Percentiles rank a stretch among this genome's conserved stretches.
Conservation (phyloP, 1,140 invertebrate genomes). For the Hydropsyche tenuis region DNA sequence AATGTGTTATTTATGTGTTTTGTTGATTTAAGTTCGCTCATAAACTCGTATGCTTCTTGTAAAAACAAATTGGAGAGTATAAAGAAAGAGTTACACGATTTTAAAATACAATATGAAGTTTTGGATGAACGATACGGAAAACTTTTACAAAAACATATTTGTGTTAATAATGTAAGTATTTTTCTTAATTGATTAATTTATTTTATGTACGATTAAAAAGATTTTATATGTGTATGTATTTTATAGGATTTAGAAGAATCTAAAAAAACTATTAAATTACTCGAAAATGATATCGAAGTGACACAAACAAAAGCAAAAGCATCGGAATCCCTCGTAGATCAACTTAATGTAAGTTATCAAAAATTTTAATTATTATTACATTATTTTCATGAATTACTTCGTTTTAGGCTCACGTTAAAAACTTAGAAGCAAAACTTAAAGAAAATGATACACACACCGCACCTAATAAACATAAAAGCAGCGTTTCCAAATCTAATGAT, state of each 20-base stretch:
- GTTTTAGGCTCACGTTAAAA: conserved; percentile 2
- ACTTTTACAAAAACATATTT: neutral
- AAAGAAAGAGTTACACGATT: conserved; percentile 50
- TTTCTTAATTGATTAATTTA: neutral
- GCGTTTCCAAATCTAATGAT: neutral
- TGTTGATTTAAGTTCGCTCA: conserved; percentile 53
- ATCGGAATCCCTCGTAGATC: neutral
- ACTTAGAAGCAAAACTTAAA: conserved; percentile 6
- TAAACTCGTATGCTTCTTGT: conserved; percentile 53
- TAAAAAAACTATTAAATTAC: neutral
- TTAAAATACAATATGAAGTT: conserved; percentile 54
- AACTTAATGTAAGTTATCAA: conserved; percentile 8
- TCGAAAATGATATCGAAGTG: neutral
- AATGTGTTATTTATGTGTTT: conserved; percentile 45
- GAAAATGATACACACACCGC: neutral
- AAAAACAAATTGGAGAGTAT: conserved; percentile 52
- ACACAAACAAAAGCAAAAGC: neutral
- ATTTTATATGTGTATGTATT: neutral
- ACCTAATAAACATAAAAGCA: neutral
- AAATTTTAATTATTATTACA: neutral
- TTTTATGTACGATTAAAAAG: neutral
- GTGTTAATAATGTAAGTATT: conserved; percentile 13
- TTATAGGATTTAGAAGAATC: neutral
- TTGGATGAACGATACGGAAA: neutral
- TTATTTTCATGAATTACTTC: neutral